Conservation (phyloP, 35 echinoderm and acorn worm genomes). For the Ophiothrix spiculata region DNA sequence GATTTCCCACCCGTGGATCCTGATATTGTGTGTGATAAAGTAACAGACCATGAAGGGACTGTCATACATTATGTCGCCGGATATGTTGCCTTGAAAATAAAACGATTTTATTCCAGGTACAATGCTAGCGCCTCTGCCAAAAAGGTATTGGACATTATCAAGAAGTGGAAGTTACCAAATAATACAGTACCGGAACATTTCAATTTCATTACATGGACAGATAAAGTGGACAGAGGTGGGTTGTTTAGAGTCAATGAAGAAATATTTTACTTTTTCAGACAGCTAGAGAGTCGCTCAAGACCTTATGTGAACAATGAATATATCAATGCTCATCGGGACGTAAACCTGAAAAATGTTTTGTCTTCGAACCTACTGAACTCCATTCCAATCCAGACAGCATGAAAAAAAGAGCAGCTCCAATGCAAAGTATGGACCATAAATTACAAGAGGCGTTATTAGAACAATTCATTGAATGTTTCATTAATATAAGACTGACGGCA, state of each 20-base stretch:
- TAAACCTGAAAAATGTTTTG: not conserved
- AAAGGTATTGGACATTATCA: not conserved
- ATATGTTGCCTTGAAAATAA: not conserved
- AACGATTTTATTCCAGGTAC: not conserved
- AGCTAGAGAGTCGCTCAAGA: not conserved
- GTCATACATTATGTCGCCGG: not conserved
- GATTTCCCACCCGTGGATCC: not conserved
- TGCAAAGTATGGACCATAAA: not conserved
- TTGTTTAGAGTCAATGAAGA: not conserved
- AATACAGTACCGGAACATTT: not conserved
- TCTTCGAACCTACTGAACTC: not conserved
- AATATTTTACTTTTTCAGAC: not conserved
- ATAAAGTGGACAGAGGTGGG: not conserved
- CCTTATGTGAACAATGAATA: not conserved
- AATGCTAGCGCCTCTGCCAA: not conserved
- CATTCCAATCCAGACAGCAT: not conserved
- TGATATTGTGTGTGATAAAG: not conserved
- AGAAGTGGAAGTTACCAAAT: not conserved
- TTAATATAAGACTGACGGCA: not conserved
- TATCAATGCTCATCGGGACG: not conserved
- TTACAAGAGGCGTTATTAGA: not conserved
- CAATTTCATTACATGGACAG: not conserved
- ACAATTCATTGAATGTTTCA: not conserved
- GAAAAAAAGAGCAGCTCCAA: not conserved
- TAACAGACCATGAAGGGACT: not conserved